These are phyloP conservation scores for Hemibagrus wyckioides DNA, from an alignment of 2,113 vertebrate species.

Conservation along the genomic window DNA sequence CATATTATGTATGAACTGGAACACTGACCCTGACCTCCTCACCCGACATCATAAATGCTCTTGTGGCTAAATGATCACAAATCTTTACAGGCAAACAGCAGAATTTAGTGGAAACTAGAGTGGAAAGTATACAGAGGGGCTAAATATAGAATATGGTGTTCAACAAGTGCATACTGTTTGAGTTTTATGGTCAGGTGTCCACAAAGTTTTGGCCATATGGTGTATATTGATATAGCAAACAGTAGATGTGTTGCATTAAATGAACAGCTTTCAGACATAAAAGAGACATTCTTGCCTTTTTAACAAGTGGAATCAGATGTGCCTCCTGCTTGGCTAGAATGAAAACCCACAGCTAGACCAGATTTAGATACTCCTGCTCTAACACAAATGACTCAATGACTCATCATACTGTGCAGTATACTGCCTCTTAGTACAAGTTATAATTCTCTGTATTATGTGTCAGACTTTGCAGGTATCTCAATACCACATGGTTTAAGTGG, in stretches of 20 bases:
- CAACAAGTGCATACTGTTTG: neutral
- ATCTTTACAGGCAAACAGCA: neutral
- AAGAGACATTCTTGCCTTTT: neutral
- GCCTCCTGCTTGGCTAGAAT: neutral
- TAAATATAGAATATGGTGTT: neutral
- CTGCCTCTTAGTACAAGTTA: neutral
- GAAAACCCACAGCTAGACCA: neutral
- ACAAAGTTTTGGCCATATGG: neutral
- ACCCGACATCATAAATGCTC: neutral
- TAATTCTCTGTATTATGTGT: neutral
- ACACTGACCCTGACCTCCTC: neutral
- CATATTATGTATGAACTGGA: too few species aligned
- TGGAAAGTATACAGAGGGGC: neutral
- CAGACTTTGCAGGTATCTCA: slow-evolving; percentile 83
- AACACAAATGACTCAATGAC: neutral
- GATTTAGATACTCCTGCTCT: neutral
- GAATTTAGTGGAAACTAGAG: neutral
- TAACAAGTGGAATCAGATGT: neutral
- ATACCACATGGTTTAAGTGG: slow-evolving; percentile 79
- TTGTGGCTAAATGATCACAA: neutral
- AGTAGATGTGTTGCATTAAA: neutral
- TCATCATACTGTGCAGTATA: neutral
- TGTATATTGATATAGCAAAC: neutral
- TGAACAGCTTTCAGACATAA: neutral
- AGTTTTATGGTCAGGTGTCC: neutral